Evolutionary conservation across 2,888 invertebrate species (phyloP).

Genomic region (Nemapogon koenigi): DNA sequence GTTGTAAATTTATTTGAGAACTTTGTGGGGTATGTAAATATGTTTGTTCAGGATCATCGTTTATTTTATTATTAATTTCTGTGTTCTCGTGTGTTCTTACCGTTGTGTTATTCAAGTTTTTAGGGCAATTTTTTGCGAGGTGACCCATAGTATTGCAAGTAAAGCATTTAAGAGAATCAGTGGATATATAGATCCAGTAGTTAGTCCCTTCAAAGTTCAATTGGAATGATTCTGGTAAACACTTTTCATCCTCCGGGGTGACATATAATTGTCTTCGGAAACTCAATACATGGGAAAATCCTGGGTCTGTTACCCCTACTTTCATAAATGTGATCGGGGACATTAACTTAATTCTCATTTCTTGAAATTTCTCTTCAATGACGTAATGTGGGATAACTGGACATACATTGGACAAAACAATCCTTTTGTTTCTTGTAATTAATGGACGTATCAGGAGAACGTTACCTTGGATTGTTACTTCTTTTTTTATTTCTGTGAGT

Average conservation of each 20-base stretch:
- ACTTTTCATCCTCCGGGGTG: constrained; percentile 10
- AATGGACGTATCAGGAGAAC: constrained; percentile 14
- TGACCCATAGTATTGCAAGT: constrained; percentile 11
- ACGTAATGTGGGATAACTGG: constrained; percentile 12
- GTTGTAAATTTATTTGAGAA: too few relatives aligned
- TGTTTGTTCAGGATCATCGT: too few relatives aligned
- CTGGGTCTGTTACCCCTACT: not conserved
- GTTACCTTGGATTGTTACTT: constrained; percentile 9
- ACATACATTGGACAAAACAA: too few relatives aligned
- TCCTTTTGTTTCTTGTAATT: constrained; percentile 16
- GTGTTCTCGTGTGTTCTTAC: too few relatives aligned
- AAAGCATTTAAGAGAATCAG: constrained; percentile 12
- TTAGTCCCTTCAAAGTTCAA: constrained; percentile 13
- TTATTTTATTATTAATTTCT: too few relatives aligned
- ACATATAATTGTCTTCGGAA: constrained; percentile 7
- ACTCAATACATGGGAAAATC: not conserved
- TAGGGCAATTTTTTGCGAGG: constrained; percentile 9
- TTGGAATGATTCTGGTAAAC: constrained; percentile 11
- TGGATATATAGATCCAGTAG: constrained; percentile 13
- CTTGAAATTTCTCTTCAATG: not conserved
- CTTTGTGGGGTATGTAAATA: too few relatives aligned
- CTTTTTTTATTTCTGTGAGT: constrained; percentile 8
- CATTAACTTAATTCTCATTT: not conserved
- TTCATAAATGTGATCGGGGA: not conserved
- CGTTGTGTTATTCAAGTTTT: too few relatives aligned